Evolutionary conservation across 2,888 invertebrate genomes (phyloP), one percentile per base, ranked within the genome.

Genomic region (Dione juno): DNA sequence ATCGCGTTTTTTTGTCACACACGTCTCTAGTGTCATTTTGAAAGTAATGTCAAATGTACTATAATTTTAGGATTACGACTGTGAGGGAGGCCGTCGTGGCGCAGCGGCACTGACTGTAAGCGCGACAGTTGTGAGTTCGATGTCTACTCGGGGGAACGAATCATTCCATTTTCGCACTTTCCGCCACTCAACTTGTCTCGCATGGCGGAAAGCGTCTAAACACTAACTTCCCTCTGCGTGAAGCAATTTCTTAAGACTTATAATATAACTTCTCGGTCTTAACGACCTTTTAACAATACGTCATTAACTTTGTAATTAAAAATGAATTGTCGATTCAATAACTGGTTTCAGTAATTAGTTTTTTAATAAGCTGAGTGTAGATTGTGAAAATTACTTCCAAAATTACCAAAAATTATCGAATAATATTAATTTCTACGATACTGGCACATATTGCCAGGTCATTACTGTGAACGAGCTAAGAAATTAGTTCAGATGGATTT

Each of bases 291-390:
- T 28, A 28, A 28, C 28, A 53, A 7, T 10, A 28, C 13, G 7
- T 21, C 5, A 14, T 52, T 52, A 52, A 52, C 14, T 13, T 52
- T 10, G 52, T 52, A 52, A 52, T 52, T 52, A 52, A 52, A 50
- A 52, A 52, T 13, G 7, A 21, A 45, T 48, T 16, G 8, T 48
- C 9, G 1, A 16, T 8, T 48, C 48, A 48, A 48, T 48, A 16
- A 48, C 10, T 16, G 9, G 37, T 16, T 37, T 40, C 13, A 40
- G 16, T 40, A 11, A 57, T 40, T 19, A 16, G 7, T 40, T 40
- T 57, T 48, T 40, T 57, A 10, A 57, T 57, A 40, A 16, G 16
- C 9, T 0, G 37, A 16, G 35, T n/a, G 10, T 19, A 16, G 3
- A 3, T 50, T 11, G 9, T 50, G 11, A 6, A 35, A 35, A 16